Conservation (phyloP, 2,113 vertebrate genomes). For the Onychorhynchus coronatus region DNA sequence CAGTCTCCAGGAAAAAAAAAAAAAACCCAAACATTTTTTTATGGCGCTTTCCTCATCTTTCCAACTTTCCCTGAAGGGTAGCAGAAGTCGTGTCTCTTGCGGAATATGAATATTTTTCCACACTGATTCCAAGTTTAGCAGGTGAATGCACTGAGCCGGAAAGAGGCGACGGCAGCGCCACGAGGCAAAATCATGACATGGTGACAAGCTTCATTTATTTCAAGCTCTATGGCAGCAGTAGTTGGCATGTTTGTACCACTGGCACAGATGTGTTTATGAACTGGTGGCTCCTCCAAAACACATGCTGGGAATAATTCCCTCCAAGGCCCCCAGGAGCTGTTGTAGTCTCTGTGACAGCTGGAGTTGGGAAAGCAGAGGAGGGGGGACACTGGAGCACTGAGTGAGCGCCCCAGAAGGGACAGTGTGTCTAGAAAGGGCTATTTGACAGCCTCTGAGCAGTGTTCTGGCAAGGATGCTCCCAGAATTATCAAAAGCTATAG, state of each 20-base stretch:
- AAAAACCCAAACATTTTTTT: too few relatives aligned
- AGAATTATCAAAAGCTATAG: background rate
- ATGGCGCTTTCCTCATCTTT: background rate
- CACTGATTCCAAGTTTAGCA: background rate
- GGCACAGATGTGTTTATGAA: background rate
- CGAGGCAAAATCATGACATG: rapidly evolving
- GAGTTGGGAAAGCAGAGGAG: background rate
- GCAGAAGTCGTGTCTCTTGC: background rate
- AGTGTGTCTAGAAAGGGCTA: background rate
- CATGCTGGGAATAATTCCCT: background rate
- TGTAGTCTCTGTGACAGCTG: background rate
- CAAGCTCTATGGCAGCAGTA: background rate
- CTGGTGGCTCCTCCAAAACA: background rate
- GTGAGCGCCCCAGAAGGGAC: background rate
- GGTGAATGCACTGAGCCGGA: background rate
- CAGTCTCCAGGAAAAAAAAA: background rate
- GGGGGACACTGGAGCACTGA: background rate
- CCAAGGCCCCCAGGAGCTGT: background rate
- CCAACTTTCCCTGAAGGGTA: background rate
- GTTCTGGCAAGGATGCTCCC: background rate
- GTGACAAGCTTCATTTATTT: background rate
- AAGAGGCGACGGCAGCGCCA: rapidly evolving
- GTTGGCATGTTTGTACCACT: rapidly evolving
- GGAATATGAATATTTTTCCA: background rate
- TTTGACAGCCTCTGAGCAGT: rapidly evolving